Base-by-base conservation (phyloP, 2,797 vertebrate genomes). In the Gymnothorax reevesii region DNA sequence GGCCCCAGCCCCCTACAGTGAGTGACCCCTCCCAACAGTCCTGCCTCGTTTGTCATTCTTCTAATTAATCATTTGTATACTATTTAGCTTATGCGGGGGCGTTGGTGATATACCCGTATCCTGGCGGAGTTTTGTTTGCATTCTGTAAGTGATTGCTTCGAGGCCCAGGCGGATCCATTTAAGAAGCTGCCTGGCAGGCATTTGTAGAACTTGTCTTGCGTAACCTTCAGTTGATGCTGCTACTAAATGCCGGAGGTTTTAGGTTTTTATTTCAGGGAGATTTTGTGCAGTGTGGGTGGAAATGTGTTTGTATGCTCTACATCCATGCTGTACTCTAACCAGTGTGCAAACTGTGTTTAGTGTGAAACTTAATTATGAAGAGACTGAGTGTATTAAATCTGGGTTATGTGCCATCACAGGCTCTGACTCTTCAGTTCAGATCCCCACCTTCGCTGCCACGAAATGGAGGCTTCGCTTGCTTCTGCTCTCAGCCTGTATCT, bases 1-100 rank as follows among this genome's bases (percentile, higher is more conserved):
- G 7, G 83, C 91, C 89, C 91, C 95, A 8, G 93, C 92, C 88
- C 88, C 95, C 0, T 95, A 96, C 79, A 95, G 99, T 99, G 92
- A 97, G 98, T 97, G 85, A 54, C 85, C 33, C 79, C 75, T 83
- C 88, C 87, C 75, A 62, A 49, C 13, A 8, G 22, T 7, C 22
- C 22, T 33, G 79, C 10, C 17, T 22, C 10, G 7, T 3, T 4
- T 33, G 9, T 73, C n/a, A 73, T 73, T 75, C 55, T 55, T 55
- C 7, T 82, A 55, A 55, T 22, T 82, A 15, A 57, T n/a, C 49
- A 54, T 55, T 0, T 77, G 33, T 3, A 12, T n/a, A 12, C 1
- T 42, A 42, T 42, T 42, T 42, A 42, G 33, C 33, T 42, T 42
- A 42, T 42, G 33, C 33, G 33, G 71, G 8, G 15, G 12, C 8